phyloP scores from a whole-genome alignment of 2,888 invertebrate genomes.

The Yponomeuta plumbellus region DNA sequence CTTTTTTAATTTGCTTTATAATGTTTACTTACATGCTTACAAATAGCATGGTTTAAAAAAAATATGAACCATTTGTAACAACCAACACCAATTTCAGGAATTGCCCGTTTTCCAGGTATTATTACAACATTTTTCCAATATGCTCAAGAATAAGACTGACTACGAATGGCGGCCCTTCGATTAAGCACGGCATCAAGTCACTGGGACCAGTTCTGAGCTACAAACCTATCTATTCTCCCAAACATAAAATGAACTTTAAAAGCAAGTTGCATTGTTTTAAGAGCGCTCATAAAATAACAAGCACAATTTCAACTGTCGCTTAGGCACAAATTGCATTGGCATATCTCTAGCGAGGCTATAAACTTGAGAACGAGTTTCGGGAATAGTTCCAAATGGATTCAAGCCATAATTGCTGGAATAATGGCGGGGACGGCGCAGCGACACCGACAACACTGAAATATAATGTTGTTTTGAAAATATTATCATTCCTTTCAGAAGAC shows the following conservation, averaged over 20 bases:
- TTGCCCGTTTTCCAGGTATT: too few relatives aligned
- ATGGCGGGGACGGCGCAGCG: conserved; percentile 7
- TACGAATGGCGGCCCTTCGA: too few relatives aligned
- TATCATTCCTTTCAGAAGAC: neutral
- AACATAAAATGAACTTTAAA: neutral
- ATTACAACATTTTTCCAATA: too few relatives aligned
- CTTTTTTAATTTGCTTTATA: too few relatives aligned
- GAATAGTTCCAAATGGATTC: conserved; percentile 18
- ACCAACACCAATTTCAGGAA: too few relatives aligned
- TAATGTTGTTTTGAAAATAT: neutral
- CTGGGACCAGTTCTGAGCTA: too few relatives aligned
- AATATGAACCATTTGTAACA: too few relatives aligned
- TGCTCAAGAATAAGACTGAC: too few relatives aligned
- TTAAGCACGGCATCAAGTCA: too few relatives aligned
- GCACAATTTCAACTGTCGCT: neutral
- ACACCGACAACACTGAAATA: neutral
- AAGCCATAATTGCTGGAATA: conserved; percentile 16
- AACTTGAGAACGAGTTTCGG: conserved; percentile 17
- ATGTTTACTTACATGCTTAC: too few relatives aligned
- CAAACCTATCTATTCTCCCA: neutral
- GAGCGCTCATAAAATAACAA: neutral
- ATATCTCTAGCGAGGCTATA: neutral
- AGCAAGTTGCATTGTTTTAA: conserved; percentile 1
- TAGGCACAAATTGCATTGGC: neutral
- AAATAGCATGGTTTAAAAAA: too few relatives aligned